Evolutionary conservation across 2,113 vertebrate species (phyloP).

Genomic region (Hucho hucho): DNA sequence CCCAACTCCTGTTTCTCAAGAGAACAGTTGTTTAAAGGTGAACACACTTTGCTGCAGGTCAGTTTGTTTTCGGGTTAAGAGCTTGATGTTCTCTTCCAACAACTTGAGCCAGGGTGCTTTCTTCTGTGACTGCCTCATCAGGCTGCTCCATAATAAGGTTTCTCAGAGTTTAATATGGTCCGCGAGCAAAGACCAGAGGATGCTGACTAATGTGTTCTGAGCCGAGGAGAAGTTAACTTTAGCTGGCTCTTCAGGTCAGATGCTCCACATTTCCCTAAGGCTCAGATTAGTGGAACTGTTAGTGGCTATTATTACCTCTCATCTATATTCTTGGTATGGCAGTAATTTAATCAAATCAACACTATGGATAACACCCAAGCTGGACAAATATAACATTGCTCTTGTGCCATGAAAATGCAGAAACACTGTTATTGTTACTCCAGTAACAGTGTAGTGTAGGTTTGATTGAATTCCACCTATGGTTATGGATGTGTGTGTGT

Average conservation of each 20-base stretch:
- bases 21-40: slow-evolving; percentile 60
- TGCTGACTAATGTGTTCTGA: background rate
- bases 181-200: background rate
- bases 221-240: background rate
- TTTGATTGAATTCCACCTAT: background rate
- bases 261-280: background rate
- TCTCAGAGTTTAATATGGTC: background rate
- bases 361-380: background rate
- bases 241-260: slow-evolving; percentile 1
- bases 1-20: slow-evolving; percentile 55
- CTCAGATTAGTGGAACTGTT: background rate
- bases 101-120: slow-evolving; percentile 23
- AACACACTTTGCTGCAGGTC: slow-evolving; percentile 50
- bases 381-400: background rate
- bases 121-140: slow-evolving; percentile 24
- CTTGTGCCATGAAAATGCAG: background rate
- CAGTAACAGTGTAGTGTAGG: background rate
- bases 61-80: slow-evolving; percentile 45
- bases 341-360: background rate
- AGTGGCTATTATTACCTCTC: background rate
- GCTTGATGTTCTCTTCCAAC: slow-evolving; percentile 30
- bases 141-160: background rate
- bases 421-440: background rate
- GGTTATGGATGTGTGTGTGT: background rate
- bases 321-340: background rate